A percentile compares a stretch with the other conserved stretches of the same genome.
phyloP scores from a whole-genome alignment of 2,888 invertebrate genomes.

The Machimus rusticus region DNA sequence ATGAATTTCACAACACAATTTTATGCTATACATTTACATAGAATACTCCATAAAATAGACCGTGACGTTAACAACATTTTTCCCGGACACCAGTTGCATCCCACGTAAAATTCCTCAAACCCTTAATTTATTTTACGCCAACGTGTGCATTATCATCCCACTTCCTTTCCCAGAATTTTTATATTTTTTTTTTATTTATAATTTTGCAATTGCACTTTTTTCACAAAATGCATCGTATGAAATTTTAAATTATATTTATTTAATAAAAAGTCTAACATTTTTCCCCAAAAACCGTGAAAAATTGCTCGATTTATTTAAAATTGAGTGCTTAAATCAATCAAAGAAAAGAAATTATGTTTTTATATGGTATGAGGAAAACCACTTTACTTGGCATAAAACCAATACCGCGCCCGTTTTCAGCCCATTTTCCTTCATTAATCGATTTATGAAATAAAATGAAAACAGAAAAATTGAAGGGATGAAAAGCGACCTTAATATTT shows the following conservation, averaged over 20 bases:
- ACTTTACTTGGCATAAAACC: neutral
- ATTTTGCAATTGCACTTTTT: too few relatives aligned
- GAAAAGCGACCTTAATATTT: too few relatives aligned
- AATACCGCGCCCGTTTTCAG: neutral
- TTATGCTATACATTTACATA: neutral
- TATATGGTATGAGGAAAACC: neutral
- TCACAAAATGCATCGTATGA: too few relatives aligned
- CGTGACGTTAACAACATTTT: neutral
- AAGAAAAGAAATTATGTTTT: neutral
- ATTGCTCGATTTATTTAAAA: neutral
- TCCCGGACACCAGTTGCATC: neutral
- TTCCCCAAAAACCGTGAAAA: neutral
- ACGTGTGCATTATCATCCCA: too few relatives aligned
- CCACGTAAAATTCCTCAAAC: neutral
- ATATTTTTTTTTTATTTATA: too few relatives aligned
- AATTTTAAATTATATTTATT: too few relatives aligned
- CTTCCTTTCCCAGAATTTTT: too few relatives aligned
- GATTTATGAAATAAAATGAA: too few relatives aligned
- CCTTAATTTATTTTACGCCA: too few relatives aligned
- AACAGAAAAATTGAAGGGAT: too few relatives aligned
- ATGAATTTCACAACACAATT: too few relatives aligned
- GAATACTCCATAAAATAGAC: neutral
- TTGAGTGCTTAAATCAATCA: neutral
- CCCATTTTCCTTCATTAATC: neutral
- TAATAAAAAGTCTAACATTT: too few relatives aligned